These are phyloP conservation scores for Myiozetetes cayanensis DNA, from an alignment of 2,113 vertebrate species.

Conservation along the genomic window DNA sequence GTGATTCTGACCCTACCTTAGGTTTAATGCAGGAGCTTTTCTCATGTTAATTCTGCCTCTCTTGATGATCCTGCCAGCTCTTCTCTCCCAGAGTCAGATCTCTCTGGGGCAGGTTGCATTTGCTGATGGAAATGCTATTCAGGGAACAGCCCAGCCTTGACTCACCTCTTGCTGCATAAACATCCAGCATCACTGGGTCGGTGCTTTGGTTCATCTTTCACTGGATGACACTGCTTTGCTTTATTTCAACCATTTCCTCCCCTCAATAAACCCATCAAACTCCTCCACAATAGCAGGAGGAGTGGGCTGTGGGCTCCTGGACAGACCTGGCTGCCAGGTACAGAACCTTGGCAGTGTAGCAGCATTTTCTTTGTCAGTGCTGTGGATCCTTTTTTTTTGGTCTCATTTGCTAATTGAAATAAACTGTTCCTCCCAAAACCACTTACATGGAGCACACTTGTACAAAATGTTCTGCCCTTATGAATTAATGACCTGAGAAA, in stretches of 20 bases:
- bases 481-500: neutral
- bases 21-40: neutral
- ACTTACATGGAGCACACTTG: neutral
- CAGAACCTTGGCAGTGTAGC: neutral
- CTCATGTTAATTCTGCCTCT: neutral
- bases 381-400: neutral
- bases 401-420: neutral
- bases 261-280: neutral
- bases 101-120: neutral
- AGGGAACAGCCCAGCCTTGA: neutral
- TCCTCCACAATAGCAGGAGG: neutral
- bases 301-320: neutral
- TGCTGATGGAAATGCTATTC: neutral
- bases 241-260: neutral
- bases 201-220: neutral
- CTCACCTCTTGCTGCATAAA: neutral
- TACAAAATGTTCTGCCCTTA: neutral
- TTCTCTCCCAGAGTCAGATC: neutral
- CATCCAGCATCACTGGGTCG: rapidly evolving
- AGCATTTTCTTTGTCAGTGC: neutral
- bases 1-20: neutral
- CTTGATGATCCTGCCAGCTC: neutral
- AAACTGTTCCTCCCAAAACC: neutral
- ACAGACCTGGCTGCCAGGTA: neutral
- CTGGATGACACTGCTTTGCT: neutral